phyloP scores from a whole-genome alignment of 2,888 invertebrate genomes.

The Metallyticus violacea region DNA sequence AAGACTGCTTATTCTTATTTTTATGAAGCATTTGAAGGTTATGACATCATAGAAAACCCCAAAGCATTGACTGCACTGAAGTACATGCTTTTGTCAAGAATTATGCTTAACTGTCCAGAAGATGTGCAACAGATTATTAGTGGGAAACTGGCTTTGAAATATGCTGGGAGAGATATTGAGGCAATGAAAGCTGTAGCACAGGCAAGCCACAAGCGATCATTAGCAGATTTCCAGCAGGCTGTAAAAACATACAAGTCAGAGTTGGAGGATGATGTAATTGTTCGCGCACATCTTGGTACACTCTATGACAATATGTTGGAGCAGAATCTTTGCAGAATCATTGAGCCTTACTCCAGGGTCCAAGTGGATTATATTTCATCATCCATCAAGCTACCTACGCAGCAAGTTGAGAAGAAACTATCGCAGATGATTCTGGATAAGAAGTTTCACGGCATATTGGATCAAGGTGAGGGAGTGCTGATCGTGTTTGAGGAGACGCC shows the following conservation, averaged over 20 bases:
- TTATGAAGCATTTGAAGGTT: slow-evolving; percentile 99
- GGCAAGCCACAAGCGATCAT: slow-evolving; percentile 92
- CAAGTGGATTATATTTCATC: slow-evolving; percentile 86
- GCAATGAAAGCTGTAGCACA: slow-evolving; percentile 97
- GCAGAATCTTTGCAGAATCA: slow-evolving; percentile 96
- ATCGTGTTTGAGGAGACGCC: slow-evolving; percentile 95
- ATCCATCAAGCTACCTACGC: slow-evolving; percentile 84
- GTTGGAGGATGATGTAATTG: slow-evolving; percentile 93
- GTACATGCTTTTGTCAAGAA: slow-evolving; percentile 98
- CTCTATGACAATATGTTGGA: slow-evolving; percentile 98
- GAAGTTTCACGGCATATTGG: slow-evolving; percentile 94
- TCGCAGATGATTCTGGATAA: slow-evolving; percentile 99
- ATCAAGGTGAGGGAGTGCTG: slow-evolving; percentile 97
- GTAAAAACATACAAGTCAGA: slow-evolving; percentile 83
- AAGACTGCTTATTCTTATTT: slow-evolving; percentile 99
- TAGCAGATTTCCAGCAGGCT: slow-evolving; percentile 93
- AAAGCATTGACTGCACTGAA: slow-evolving; percentile 95
- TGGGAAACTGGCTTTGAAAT: slow-evolving; percentile 95
- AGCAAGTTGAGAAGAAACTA: slow-evolving; percentile 95
- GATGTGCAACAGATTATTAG: slow-evolving; percentile 94
- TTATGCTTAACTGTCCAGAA: slow-evolving; percentile 95
- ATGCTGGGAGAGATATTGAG: slow-evolving; percentile 92
- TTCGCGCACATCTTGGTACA: slow-evolving; percentile 93
- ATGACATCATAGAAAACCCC: slow-evolving; percentile 88
- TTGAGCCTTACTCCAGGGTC: slow-evolving; percentile 97